Percentiles rank a stretch among this genome's conserved stretches.
Evolutionary conservation across 2,888 invertebrate genomes (phyloP).

Genomic region (Leptura quadrifasciata): DNA sequence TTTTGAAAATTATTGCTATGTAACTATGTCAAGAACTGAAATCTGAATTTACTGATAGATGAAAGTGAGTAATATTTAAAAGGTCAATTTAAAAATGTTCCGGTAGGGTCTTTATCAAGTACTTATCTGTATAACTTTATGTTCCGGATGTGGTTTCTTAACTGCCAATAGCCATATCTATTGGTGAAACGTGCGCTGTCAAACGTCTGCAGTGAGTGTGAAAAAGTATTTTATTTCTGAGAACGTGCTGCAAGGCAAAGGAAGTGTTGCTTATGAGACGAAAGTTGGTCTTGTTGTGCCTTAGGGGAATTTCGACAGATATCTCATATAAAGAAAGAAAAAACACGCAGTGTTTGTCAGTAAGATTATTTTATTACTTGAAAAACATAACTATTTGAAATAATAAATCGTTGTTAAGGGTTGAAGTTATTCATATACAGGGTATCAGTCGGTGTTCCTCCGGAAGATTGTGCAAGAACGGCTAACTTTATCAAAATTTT

Average conservation of each 20-base stretch:
- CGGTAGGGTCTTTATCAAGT: not conserved
- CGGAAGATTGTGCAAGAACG: no score
- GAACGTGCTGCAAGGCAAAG: slow-evolving; percentile 24
- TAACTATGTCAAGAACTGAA: not conserved
- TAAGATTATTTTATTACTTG: slow-evolving; percentile 12
- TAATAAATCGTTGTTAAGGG: slow-evolving; percentile 2
- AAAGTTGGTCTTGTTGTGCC: slow-evolving; percentile 15
- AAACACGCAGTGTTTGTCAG: slow-evolving; percentile 12
- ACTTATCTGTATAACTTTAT: not conserved
- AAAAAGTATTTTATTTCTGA: slow-evolving; percentile 13
- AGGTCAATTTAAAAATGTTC: not conserved
- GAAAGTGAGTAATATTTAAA: not conserved
- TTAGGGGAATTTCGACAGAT: slow-evolving; percentile 11
- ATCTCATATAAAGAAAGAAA: slow-evolving; percentile 2
- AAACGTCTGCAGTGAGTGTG: slow-evolving; percentile 14
- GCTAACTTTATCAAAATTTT: no score
- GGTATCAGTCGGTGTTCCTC: no score
- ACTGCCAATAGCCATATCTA: slow-evolving; percentile 21
- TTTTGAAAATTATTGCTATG: not conserved
- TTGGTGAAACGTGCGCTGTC: slow-evolving; percentile 16
- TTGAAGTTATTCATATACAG: not conserved
- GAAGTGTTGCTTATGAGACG: slow-evolving; percentile 26
- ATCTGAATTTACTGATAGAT: no score
- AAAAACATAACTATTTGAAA: slow-evolving; percentile 17
- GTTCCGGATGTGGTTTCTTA: slow-evolving; percentile 16